phyloP scores from a whole-genome alignment of 2,113 vertebrate species.

The Sus scrofa region DNA sequence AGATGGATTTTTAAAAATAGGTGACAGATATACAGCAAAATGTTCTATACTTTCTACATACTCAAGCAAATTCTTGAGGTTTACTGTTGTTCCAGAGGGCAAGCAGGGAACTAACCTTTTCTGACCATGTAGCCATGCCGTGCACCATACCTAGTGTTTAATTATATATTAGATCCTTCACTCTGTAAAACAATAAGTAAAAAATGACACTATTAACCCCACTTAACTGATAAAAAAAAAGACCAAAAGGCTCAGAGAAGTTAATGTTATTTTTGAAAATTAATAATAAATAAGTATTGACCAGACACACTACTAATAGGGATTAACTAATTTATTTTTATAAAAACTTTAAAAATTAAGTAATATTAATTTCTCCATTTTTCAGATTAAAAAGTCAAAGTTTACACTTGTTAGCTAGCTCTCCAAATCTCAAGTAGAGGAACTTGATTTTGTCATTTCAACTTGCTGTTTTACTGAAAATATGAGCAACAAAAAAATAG shows the following conservation, averaged over 20 bases:
- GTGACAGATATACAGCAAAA: neutral
- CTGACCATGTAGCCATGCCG: neutral
- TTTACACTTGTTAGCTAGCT: neutral
- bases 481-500: neutral
- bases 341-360: neutral
- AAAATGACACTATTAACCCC: neutral
- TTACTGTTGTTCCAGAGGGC: neutral
- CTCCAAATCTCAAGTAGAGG: neutral
- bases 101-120: neutral
- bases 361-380: slow-evolving; percentile 1
- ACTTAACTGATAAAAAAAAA: slow-evolving; percentile 7
- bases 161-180: neutral
- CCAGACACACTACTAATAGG: neutral
- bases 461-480: neutral
- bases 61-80: neutral
- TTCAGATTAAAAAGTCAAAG: neutral
- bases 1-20: neutral
- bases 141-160: neutral
- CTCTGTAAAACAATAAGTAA: neutral
- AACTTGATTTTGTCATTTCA: neutral
- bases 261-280: slow-evolving; percentile 37
- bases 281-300: neutral
- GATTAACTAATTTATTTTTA: neutral
- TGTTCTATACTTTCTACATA: neutral
- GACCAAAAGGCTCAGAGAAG: neutral